Percentiles rank a stretch among this genome's conserved stretches.
Evolutionary conservation across 2,797 vertebrate species (phyloP).

Genomic region (Pogonophryne albipinna): DNA sequence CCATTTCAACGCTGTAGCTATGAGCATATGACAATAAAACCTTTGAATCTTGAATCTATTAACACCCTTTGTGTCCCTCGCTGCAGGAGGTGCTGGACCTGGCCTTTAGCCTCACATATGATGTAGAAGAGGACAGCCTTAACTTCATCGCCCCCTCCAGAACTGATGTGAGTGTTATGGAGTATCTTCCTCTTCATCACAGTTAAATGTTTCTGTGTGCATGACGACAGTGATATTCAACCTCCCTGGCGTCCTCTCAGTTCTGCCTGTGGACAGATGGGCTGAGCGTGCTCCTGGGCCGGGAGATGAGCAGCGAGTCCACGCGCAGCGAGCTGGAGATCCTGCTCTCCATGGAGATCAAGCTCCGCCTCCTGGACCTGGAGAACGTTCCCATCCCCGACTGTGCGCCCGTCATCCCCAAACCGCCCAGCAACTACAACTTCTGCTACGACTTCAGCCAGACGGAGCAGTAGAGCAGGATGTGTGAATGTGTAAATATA

Average conservation of each 20-base stretch:
- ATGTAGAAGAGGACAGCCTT: conserved; percentile 90
- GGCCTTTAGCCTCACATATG: conserved; percentile 94
- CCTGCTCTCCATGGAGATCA: conserved; percentile 97
- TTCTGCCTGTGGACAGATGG: conserved; percentile 97
- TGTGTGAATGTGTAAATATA: conserved; percentile 59
- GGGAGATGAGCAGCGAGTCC: conserved; percentile 93
- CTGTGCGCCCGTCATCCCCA: conserved; percentile 89
- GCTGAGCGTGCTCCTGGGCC: conserved; percentile 91
- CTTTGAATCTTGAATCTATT: too few species aligned
- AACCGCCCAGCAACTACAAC: conserved; percentile 94
- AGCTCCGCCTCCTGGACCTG: conserved; percentile 94
- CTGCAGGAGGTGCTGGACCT: conserved; percentile 92
- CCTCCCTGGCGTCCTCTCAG: conserved; percentile 70
- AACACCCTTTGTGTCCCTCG: neutral
- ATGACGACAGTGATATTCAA: neutral
- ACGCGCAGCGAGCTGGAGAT: conserved; percentile 94
- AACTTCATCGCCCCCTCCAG: conserved; percentile 95
- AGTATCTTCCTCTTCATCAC: neutral
- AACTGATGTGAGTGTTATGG: conserved; percentile 89
- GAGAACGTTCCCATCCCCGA: conserved; percentile 96
- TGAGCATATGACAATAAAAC: too few species aligned
- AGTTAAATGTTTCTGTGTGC: neutral
- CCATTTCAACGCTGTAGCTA: too few species aligned
- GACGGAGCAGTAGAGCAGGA: conserved; percentile 86
- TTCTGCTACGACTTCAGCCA: conserved; percentile 98